A percentile compares a stretch with the other conserved stretches of the same genome.
These are phyloP conservation scores for Galbula dea DNA, from an alignment of 2,113 vertebrate genomes.

Conservation along the genomic window DNA sequence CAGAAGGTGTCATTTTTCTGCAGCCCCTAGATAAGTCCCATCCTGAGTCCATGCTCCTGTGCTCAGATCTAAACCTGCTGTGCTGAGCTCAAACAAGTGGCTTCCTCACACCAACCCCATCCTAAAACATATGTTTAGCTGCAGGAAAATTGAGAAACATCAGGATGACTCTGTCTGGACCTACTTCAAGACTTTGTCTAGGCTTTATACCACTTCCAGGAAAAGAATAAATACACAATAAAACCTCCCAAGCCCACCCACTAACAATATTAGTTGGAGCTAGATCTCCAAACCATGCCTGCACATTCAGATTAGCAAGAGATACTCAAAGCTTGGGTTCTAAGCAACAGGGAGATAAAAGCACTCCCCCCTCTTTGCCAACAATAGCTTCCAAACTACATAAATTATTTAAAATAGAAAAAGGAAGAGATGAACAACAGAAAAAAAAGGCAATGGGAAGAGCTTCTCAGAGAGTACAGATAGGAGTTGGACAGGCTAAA, in stretches of 20 bases:
- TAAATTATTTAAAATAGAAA: background rate
- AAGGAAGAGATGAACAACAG: background rate
- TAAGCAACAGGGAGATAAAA: background rate
- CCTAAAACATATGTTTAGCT: background rate
- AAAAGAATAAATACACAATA: background rate
- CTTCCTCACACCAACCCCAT: background rate
- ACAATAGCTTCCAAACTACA: background rate
- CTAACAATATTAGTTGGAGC: background rate
- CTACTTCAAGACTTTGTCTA: background rate
- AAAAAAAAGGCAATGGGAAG: background rate
- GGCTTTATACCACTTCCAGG: background rate
- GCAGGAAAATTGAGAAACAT: background rate
- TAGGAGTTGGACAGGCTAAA: background rate
- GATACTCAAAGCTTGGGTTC: background rate
- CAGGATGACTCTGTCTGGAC: background rate
- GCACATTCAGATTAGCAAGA: background rate
- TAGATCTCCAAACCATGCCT: background rate
- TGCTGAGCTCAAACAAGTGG: background rate
- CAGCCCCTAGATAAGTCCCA: too few species aligned
- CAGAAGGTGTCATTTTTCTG: background rate
- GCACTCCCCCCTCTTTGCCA: background rate
- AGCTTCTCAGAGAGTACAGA: background rate
- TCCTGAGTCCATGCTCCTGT: rapidly evolving
- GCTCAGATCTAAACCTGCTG: background rate
- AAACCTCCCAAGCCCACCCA: background rate